These are phyloP conservation scores for Corbicula japonica DNA, from an alignment of 2,888 invertebrate species.

Conservation along the genomic window DNA sequence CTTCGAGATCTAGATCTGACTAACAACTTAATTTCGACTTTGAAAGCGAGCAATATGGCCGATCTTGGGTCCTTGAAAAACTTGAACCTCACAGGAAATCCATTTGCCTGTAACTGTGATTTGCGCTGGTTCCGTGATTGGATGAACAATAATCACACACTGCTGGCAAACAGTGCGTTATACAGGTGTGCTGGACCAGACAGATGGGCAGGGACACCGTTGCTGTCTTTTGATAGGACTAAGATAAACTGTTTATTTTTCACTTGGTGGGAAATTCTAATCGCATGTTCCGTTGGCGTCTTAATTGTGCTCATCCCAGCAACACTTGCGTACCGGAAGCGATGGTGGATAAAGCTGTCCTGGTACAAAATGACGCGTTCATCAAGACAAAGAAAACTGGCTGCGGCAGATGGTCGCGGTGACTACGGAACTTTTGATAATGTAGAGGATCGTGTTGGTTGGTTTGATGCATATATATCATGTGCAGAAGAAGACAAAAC, in stretches of 20 bases:
- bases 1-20: constrained; percentile 76
- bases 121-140: constrained; percentile 97
- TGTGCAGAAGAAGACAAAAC: constrained; percentile 66
- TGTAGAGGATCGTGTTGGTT: constrained; percentile 10
- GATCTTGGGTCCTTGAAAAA: constrained; percentile 90
- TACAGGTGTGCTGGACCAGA: constrained; percentile 73
- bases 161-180: constrained; percentile 41
- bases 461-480: constrained; percentile 66
- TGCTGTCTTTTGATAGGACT: constrained; percentile 69
- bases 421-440: constrained; percentile 58
- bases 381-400: neutral
- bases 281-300: constrained; percentile 39
- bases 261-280: constrained; percentile 61
- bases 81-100: constrained; percentile 92
- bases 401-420: constrained; percentile 37
- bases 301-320: constrained; percentile 48
- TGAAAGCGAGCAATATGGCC: constrained; percentile 82
- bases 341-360: constrained; percentile 62
- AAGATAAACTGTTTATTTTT: constrained; percentile 73
- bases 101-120: constrained; percentile 95
- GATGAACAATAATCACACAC: constrained; percentile 92
- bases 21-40: constrained; percentile 82
- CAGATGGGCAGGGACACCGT: constrained; percentile 66
- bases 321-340: constrained; percentile 50
- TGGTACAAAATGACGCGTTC: constrained; percentile 38